Conservation (phyloP, 2,113 vertebrate species). For the Arenaria interpres region DNA sequence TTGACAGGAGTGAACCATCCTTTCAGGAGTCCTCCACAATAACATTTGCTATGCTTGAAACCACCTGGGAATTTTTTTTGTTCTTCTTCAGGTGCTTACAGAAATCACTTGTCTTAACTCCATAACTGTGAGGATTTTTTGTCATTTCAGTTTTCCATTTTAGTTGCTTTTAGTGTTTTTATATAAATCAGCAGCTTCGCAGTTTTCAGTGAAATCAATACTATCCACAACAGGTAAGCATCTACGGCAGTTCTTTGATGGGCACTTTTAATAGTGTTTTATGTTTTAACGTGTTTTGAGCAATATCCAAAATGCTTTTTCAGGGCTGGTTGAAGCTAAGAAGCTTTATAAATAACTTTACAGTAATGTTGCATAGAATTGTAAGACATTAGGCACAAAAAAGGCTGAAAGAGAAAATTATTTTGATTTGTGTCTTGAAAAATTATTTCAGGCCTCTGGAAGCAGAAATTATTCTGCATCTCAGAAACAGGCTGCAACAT, state of each 20-base stretch:
- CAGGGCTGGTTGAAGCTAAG: neutral
- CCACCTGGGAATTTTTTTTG: neutral
- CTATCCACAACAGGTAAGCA: neutral
- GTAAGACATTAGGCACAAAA: neutral
- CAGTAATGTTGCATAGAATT: neutral
- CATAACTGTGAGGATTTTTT: neutral
- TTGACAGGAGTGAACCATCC: neutral
- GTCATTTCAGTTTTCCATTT: neutral
- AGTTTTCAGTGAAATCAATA: neutral
- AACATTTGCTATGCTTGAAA: neutral
- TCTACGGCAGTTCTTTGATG: neutral
- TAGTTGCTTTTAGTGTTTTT: neutral
- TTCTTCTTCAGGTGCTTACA: neutral
- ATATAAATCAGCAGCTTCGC: neutral
- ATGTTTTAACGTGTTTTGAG: neutral
- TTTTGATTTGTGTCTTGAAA: conserved; percentile 28
- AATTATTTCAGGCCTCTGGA: neutral
- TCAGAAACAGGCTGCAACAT: neutral
- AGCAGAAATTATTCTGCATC: neutral
- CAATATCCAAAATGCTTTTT: neutral
- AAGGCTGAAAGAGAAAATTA: neutral
- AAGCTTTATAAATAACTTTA: neutral
- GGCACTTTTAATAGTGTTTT: neutral
- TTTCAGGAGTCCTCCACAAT: neutral
- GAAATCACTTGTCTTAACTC: neutral